Base-by-base conservation (phyloP, 2,888 invertebrate species). In the Agriotes lineatus region DNA sequence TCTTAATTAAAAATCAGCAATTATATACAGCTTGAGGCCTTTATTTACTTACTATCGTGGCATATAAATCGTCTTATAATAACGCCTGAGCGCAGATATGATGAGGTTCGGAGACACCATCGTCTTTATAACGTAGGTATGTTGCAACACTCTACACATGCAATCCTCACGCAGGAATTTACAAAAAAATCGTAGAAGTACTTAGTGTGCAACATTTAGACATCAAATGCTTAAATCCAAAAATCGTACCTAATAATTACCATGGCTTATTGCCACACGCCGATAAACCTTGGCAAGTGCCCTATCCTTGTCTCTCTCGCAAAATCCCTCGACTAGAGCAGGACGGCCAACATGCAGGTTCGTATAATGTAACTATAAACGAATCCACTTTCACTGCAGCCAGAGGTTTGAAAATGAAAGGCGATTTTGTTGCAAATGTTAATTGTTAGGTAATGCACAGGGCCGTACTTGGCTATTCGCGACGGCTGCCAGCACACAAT, bases 371-470 rank as follows among this genome's bases (percentile, higher is more conserved):
- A 50, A 65, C 50, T 12, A 57, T 39, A 56, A 56, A n/a, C 45
- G 54, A 63, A 59, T 63, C 68, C 44, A 64, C 69, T 70, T 70
- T 70, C 69, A 70, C 69, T 70, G 30, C 52, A 70, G 60, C 18
- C 19, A 37, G 62, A 66, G 61, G 66, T 70, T 70, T 62, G 69
- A 66, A 70, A 70, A 70, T 58, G 69, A 70, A 70, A 70, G 69
- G 69, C 30, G 57, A 66, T 66, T 70, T 62, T 66, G 62, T 58
- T 50, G 62, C 60, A 70, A 70, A 70, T 70, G 69, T 66, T 69
- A 66, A 70, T 52, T 54, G 58, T 70, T 70, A 70, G 69, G 66
- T 70, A 70, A 70, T 62, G 20, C 39, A 33, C 66, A 61, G 45
- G 60, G 35, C 54, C 60, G 66, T 20, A 57, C 37, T 39, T 20